Percentiles rank a stretch among this genome's conserved stretches.
These are phyloP conservation scores for Aradus depressus DNA, from an alignment of 2,888 invertebrate species.

Conservation along the genomic window DNA sequence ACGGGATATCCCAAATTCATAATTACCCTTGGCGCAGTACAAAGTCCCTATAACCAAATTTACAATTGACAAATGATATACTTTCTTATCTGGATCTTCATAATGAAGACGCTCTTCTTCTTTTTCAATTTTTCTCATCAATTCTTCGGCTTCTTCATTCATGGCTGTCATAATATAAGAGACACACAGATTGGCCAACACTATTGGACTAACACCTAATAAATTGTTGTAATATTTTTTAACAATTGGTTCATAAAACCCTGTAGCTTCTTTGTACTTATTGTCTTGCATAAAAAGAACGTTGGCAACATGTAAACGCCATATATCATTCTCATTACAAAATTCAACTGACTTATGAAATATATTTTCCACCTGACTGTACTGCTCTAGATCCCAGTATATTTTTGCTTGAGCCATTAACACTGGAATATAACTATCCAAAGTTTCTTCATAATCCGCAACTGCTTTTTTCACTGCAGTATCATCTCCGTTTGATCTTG, in stretches of 20 bases:
- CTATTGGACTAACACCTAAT: constrained; percentile 90
- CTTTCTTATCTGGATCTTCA: constrained; percentile 86
- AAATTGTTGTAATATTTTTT: constrained; percentile 85
- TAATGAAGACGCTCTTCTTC: constrained; percentile 89
- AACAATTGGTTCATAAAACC: constrained; percentile 96
- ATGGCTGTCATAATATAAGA: constrained; percentile 99
- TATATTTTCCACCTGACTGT: constrained; percentile 89
- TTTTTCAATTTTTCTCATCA: constrained; percentile 97
- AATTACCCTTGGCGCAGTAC: constrained; percentile 97
- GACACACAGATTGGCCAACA: constrained; percentile 94
- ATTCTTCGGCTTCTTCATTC: constrained; percentile 96
- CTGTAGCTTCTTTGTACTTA: constrained; percentile 94
- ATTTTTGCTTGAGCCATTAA: constrained; percentile 99
- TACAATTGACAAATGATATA: constrained; percentile 93
- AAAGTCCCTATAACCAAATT: constrained; percentile 97
- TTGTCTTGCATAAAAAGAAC: constrained; percentile 98
- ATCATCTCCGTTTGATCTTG: constrained; percentile 77
- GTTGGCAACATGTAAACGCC: constrained; percentile 97
- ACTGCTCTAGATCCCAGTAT: constrained; percentile 95
- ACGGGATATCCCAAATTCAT: constrained; percentile 94
- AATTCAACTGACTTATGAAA: constrained; percentile 96
- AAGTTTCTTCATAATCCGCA: constrained; percentile 78
- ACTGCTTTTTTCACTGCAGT: constrained; percentile 77
- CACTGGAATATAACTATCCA: constrained; percentile 79
- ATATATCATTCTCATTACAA: constrained; percentile 92